Percentiles rank a stretch among this genome's conserved stretches.
Evolutionary conservation across 2,888 invertebrate genomes (phyloP).

Genomic region (Xanthorhoe spadicearia): DNA sequence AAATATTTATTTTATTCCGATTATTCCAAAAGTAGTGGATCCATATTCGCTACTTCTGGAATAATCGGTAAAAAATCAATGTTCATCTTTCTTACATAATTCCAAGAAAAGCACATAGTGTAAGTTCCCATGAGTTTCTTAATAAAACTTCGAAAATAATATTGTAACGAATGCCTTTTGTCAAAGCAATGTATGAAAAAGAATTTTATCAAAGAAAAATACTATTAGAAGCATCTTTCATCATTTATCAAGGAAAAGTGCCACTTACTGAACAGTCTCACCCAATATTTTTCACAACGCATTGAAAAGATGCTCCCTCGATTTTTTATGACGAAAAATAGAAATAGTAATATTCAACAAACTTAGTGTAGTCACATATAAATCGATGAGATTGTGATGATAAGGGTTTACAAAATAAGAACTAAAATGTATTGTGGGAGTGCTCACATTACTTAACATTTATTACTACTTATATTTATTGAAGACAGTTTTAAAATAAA

Average conservation of each 20-base stretch:
- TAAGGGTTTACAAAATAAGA: no score
- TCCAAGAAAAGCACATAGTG: neutral
- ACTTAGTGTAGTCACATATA: no score
- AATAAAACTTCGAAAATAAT: neutral
- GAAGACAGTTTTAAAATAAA: no score
- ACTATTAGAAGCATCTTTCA: constrained; percentile 35
- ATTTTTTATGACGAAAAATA: constrained; percentile 7
- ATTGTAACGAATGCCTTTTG: neutral
- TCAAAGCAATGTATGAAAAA: neutral
- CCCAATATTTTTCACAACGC: constrained; percentile 29
- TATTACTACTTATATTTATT: no score
- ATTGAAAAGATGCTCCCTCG: constrained; percentile 27
- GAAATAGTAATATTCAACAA: neutral
- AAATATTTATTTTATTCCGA: no score
- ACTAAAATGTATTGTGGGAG: neutral
- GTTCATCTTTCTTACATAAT: no score
- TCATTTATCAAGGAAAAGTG: constrained; percentile 44
- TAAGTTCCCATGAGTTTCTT: neutral
- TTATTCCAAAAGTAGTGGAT: no score
- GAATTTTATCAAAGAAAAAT: constrained; percentile 18
- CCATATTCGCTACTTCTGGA: no score
- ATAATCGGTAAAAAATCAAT: no score
- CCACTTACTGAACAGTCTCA: constrained; percentile 39
- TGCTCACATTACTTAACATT: no score
- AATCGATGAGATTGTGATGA: no score